Percentiles rank a stretch among this genome's conserved stretches.
Conservation (phyloP, 2,113 vertebrate genomes). For the Indri indri region DNA sequence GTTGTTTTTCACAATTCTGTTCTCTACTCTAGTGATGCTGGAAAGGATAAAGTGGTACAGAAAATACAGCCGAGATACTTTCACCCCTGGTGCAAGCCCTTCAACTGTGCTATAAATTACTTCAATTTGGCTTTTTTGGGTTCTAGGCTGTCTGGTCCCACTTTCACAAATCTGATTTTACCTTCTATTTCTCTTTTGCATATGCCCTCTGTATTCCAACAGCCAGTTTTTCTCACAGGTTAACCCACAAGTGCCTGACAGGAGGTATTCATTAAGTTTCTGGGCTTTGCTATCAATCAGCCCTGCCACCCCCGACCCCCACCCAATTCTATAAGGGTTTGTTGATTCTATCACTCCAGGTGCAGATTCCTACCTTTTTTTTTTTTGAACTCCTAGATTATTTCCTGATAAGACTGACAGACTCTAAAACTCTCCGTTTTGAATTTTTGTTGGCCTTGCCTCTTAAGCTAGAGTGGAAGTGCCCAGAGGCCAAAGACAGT, state of each 20-base stretch:
- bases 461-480: neutral
- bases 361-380: neutral
- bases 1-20: neutral
- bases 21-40: neutral
- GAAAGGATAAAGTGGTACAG: neutral
- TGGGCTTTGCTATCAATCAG: neutral
- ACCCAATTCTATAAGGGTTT: neutral
- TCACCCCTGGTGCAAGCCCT: neutral
- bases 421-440: neutral
- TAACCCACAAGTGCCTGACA: neutral
- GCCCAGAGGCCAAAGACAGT: neutral
- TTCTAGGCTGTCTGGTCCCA: neutral
- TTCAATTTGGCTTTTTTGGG: neutral
- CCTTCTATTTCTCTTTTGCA: neutral
- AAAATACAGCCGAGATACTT: neutral
- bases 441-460: neutral
- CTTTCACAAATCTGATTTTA: too few species aligned
- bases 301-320: neutral
- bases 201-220: neutral
- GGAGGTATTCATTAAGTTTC: fast-evolving
- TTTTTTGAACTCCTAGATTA: neutral
- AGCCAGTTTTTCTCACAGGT: neutral
- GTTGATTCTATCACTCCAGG: neutral
- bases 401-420: neutral
- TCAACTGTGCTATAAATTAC: neutral